Evolutionary conservation across 2,797 vertebrate genomes (phyloP).

Genomic region (Channa striata): DNA sequence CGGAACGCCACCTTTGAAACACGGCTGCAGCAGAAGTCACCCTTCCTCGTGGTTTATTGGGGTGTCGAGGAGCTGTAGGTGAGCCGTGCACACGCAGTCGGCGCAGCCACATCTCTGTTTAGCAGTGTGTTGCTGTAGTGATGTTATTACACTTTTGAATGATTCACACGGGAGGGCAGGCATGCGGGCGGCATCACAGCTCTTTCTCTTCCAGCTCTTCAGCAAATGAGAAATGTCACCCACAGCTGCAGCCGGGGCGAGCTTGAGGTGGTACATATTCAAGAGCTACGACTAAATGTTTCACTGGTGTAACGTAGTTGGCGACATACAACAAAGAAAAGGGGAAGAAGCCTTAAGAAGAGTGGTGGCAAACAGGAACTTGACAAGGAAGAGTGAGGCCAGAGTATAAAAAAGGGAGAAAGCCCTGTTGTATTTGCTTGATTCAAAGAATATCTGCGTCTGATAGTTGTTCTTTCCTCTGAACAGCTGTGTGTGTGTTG

Average conservation of each 20-base stretch:
- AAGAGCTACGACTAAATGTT: slow-evolving; percentile 62
- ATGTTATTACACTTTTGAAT: slow-evolving; percentile 72
- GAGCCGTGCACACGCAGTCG: slow-evolving; percentile 44
- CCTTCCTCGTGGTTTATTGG: slow-evolving; percentile 32
- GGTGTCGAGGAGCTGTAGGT: slow-evolving; percentile 24
- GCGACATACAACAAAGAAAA: slow-evolving; percentile 17
- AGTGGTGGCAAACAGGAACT: slow-evolving; percentile 8
- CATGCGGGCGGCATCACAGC: slow-evolving; percentile 30
- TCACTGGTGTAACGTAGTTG: slow-evolving; percentile 53
- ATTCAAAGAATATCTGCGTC: slow-evolving; percentile 12
- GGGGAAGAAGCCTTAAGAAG: slow-evolving; percentile 1
- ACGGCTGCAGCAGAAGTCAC: slow-evolving; percentile 6
- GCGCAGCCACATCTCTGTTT: slow-evolving; percentile 26
- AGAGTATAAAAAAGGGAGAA: slow-evolving; percentile 1
- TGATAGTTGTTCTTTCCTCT: slow-evolving; percentile 57
- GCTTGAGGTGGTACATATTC: slow-evolving; percentile 60
- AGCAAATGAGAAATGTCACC: slow-evolving; percentile 77
- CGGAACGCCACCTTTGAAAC: slow-evolving; percentile 11
- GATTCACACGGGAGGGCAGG: slow-evolving; percentile 68
- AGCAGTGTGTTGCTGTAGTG: slow-evolving; percentile 39
- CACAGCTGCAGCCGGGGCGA: slow-evolving; percentile 53
- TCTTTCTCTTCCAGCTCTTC: slow-evolving; percentile 23
- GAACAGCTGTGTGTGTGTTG: slow-evolving; percentile 28
- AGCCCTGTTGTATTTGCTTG: slow-evolving; percentile 12
- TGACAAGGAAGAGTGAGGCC: background rate